phyloP scores from a whole-genome alignment of 2,113 vertebrate species.

The Hydrolagus affinis region DNA sequence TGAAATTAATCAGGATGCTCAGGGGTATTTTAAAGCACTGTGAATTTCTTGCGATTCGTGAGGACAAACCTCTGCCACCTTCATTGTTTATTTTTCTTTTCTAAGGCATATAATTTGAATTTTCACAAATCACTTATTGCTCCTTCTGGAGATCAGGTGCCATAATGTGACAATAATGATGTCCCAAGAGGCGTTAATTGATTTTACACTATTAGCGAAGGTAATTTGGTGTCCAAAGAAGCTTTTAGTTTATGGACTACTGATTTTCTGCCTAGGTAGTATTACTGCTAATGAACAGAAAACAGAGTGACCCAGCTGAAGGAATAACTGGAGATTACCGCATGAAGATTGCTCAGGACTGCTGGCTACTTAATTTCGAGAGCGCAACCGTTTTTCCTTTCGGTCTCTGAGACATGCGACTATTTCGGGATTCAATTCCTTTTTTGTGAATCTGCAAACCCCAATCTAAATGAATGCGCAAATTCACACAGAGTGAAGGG shows the following conservation, averaged over 20 bases:
- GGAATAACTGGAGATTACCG: slow-evolving; percentile 59
- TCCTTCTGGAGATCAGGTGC: slow-evolving; percentile 66
- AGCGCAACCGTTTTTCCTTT: not conserved
- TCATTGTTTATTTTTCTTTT: slow-evolving; percentile 34
- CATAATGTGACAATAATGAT: slow-evolving; percentile 76
- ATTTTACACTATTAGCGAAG: slow-evolving; percentile 68
- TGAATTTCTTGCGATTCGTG: not conserved
- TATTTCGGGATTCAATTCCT: not conserved
- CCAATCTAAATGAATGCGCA: not conserved
- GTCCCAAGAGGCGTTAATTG: slow-evolving; percentile 75
- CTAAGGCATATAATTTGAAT: slow-evolving; percentile 52
- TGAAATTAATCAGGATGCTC: slow-evolving; percentile 34
- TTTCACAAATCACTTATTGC: slow-evolving; percentile 68
- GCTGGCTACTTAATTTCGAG: not conserved
- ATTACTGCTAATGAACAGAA: slow-evolving; percentile 72
- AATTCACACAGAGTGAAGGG: no score
- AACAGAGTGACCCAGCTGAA: slow-evolving; percentile 61
- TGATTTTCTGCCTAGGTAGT: slow-evolving; percentile 62
- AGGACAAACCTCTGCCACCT: slow-evolving; percentile 19
- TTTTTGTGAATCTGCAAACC: not conserved
- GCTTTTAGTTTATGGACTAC: slow-evolving; percentile 54
- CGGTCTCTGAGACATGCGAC: not conserved
- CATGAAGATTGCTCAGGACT: slow-evolving; percentile 40
- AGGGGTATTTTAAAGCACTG: not conserved
- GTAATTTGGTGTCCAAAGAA: slow-evolving; percentile 61